Conservation (phyloP, 1,140 invertebrate species). For the Pinna nobilis region DNA sequence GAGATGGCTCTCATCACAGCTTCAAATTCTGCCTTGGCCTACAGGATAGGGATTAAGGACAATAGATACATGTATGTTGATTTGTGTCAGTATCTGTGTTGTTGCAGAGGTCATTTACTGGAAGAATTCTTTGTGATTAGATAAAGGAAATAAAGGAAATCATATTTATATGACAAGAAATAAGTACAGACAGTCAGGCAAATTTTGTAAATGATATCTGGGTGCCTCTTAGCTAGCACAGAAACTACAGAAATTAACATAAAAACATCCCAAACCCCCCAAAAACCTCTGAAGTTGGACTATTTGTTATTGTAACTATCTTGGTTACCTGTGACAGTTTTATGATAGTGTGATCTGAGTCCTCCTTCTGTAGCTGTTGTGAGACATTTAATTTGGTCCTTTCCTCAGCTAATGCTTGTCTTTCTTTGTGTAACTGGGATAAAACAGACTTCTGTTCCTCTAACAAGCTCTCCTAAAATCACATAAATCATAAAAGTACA, state of each 20-base stretch:
- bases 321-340: constrained; percentile 60
- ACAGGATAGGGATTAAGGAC: background rate
- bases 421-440: constrained; percentile 66
- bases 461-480: constrained; percentile 61
- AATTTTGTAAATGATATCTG: too few relatives aligned
- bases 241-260: too few relatives aligned
- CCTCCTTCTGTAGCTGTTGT: constrained; percentile 62
- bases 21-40: constrained; percentile 70
- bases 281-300: too few relatives aligned
- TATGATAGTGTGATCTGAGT: constrained; percentile 60
- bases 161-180: too few relatives aligned
- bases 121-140: too few relatives aligned
- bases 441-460: constrained; percentile 68
- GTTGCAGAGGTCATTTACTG: background rate
- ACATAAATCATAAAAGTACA: constrained; percentile 9
- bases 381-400: constrained; percentile 64
- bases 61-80: background rate
- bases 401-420: constrained; percentile 69
- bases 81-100: background rate
- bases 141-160: too few relatives aligned
- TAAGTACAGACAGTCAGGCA: too few relatives aligned
- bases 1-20: constrained; percentile 61
- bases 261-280: too few relatives aligned
- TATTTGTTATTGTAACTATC: background rate
- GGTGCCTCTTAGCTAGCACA: too few relatives aligned